These are phyloP conservation scores for Holothuria leucospilota DNA, from an alignment of 53 echinoderm and acorn worm species.

Conservation along the genomic window DNA sequence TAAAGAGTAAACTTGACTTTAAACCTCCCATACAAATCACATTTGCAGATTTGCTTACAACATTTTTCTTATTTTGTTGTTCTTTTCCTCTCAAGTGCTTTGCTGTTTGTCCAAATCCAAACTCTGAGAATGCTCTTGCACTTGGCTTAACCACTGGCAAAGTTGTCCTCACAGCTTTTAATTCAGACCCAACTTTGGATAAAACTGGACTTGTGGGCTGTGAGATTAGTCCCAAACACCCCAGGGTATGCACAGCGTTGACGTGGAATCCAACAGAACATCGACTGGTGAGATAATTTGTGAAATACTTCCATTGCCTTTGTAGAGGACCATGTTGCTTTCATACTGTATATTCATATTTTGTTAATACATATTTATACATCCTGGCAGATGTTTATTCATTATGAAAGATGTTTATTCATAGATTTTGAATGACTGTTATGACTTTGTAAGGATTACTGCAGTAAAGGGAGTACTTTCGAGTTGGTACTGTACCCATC, in stretches of 20 bases:
- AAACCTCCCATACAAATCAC: too few species aligned
- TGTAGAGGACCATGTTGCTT: neutral
- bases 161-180: slow-evolving; percentile 83
- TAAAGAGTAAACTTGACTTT: too few species aligned
- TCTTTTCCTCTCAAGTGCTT: slow-evolving; percentile 73
- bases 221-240: slow-evolving; percentile 85
- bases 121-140: slow-evolving; percentile 77
- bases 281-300: slow-evolving; percentile 67
- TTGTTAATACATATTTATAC: neutral
- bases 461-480: too few species aligned
- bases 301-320: neutral
- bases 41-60: too few species aligned
- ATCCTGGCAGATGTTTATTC: neutral
- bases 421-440: too few species aligned
- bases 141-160: slow-evolving; percentile 86
- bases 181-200: slow-evolving; percentile 64
- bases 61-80: neutral
- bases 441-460: too few species aligned
- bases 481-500: too few species aligned
- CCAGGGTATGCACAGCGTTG: slow-evolving; percentile 77
- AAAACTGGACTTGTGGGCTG: slow-evolving; percentile 74
- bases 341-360: too few species aligned
- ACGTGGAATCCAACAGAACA: slow-evolving; percentile 91
- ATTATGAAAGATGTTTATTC: too few species aligned
- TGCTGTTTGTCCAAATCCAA: slow-evolving; percentile 84